These are phyloP conservation scores for Tyto alba DNA, from an alignment of 2,113 vertebrate genomes.

Conservation along the genomic window DNA sequence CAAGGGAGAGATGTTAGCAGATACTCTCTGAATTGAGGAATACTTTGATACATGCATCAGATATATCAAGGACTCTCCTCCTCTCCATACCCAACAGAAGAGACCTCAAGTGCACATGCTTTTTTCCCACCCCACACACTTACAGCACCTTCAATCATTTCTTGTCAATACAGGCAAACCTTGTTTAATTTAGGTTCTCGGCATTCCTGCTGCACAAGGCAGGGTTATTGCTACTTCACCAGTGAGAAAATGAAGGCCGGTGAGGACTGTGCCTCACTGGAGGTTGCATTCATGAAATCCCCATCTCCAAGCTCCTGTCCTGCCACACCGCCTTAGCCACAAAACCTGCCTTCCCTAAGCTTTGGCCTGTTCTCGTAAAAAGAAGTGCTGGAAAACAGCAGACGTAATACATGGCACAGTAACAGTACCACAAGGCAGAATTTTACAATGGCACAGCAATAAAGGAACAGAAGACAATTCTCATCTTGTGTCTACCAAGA, in stretches of 20 bases:
- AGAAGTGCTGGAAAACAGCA: neutral
- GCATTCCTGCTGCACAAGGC: neutral
- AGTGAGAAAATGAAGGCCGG: neutral
- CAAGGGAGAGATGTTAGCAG: neutral
- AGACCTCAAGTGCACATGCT: neutral
- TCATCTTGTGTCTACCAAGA: neutral
- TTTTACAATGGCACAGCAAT: neutral
- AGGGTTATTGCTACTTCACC: neutral
- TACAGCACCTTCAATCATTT: neutral
- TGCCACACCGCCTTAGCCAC: accelerated
- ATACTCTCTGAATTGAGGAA: neutral
- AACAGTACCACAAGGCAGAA: neutral
- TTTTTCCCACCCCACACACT: neutral
- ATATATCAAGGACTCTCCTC: neutral
- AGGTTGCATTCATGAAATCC: neutral
- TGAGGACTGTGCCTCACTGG: neutral
- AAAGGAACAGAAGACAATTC: neutral
- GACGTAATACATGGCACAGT: neutral
- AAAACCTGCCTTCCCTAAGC: neutral
- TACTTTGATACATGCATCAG: neutral
- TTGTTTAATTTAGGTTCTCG: neutral
- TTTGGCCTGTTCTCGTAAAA: neutral
- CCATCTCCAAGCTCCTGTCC: neutral
- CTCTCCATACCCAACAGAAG: neutral
- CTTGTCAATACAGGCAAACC: conserved; percentile 36